Percentiles rank a stretch among this genome's conserved stretches.
Evolutionary conservation across 2,888 invertebrate genomes (phyloP).

Genomic region (Parasteatoda lunata): DNA sequence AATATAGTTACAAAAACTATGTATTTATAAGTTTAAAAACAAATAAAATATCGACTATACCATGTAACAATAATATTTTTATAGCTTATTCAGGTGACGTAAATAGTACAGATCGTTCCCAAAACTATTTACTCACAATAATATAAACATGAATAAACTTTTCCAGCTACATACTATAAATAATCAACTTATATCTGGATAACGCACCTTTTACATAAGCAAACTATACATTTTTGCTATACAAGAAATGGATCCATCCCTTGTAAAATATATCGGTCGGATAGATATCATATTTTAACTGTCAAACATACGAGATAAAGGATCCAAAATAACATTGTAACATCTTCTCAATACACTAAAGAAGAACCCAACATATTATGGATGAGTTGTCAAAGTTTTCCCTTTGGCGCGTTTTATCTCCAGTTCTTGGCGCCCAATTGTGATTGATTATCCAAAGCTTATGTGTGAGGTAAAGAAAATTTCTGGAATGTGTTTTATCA

Average conservation of each 20-base stretch:
- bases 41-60: too few species aligned
- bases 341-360: conserved; percentile 26
- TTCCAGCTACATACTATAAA: too few species aligned
- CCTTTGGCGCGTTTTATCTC: conserved; percentile 48
- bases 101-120: too few species aligned
- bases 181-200: too few species aligned
- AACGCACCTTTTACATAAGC: too few species aligned
- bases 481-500: conserved; percentile 25
- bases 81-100: too few species aligned
- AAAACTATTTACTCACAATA: too few species aligned
- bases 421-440: conserved; percentile 40
- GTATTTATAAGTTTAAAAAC: too few species aligned
- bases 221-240: neutral
- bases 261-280: conserved; percentile 38
- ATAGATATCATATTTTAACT: conserved; percentile 63
- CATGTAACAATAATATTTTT: too few species aligned
- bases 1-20: too few species aligned
- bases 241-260: conserved; percentile 26
- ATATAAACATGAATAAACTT: too few species aligned
- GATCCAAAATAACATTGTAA: conserved; percentile 56
- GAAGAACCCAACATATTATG: conserved; percentile 48
- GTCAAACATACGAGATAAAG: conserved; percentile 55
- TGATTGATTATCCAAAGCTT: conserved; percentile 39
- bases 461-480: conserved; percentile 29
- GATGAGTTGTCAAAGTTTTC: conserved; percentile 55